phyloP scores from a whole-genome alignment of 2,113 vertebrate genomes.

The Psittacus erithacus region DNA sequence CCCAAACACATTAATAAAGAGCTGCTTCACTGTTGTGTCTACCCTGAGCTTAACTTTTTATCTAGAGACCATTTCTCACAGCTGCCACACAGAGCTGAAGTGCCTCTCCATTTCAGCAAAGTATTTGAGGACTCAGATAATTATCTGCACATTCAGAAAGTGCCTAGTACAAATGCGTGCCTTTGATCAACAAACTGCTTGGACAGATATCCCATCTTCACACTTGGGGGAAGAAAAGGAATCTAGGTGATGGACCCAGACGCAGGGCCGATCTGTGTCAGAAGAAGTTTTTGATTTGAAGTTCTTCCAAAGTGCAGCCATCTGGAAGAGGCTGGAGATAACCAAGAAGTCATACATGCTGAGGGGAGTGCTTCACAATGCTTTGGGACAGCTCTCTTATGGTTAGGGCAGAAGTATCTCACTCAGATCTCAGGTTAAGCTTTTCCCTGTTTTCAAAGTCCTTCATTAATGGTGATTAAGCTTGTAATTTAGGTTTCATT shows the following conservation, averaged over 20 bases:
- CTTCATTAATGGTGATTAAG: too few relatives aligned
- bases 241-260: neutral
- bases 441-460: too few relatives aligned
- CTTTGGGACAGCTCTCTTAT: neutral
- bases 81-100: neutral
- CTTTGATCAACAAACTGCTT: neutral
- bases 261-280: fast-evolving
- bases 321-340: neutral
- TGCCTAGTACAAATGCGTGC: neutral
- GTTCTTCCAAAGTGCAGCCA: neutral
- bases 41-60: neutral
- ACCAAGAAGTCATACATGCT: neutral
- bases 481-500: too few relatives aligned
- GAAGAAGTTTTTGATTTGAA: neutral
- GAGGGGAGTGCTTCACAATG: fast-evolving
- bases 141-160: neutral
- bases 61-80: neutral
- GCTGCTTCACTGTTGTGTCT: too few relatives aligned
- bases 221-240: neutral
- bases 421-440: too few relatives aligned
- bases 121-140: neutral
- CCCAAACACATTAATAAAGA: too few relatives aligned
- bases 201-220: neutral
- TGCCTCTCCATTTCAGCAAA: slow-evolving; percentile 5
- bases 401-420: neutral